phyloP scores from a whole-genome alignment of 1,140 invertebrate genomes.

The Campodea augens region DNA sequence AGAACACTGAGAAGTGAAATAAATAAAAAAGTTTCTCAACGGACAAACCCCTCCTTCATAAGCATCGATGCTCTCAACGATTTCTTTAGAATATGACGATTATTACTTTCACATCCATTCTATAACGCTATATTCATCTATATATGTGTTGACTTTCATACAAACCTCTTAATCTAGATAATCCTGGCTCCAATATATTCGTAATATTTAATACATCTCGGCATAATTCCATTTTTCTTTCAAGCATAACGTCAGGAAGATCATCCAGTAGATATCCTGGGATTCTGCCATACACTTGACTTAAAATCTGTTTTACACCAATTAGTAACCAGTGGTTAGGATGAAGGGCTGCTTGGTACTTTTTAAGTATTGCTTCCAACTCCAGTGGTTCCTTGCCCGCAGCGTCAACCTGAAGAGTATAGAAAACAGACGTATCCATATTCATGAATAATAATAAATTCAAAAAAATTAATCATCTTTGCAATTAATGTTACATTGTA shows the following conservation, averaged over 20 bases:
- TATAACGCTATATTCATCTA: too few relatives aligned
- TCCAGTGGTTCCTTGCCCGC: conserved; percentile 3
- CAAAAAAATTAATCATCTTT: too few relatives aligned
- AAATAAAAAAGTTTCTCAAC: too few relatives aligned
- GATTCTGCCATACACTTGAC: conserved; percentile 17
- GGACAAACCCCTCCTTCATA: too few relatives aligned
- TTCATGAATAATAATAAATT: too few relatives aligned
- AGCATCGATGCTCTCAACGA: too few relatives aligned
- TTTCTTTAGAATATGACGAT: too few relatives aligned
- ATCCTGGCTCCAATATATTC: conserved; percentile 50
- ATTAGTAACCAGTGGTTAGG: conserved; percentile 17
- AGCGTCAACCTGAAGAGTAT: neutral
- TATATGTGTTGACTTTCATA: too few relatives aligned
- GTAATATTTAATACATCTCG: conserved; percentile 41
- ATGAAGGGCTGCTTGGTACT: conserved; percentile 12
- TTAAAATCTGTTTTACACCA: conserved; percentile 14
- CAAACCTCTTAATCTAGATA: conserved; percentile 51
- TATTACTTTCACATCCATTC: too few relatives aligned
- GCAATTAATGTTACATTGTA: too few relatives aligned
- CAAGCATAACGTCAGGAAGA: conserved; percentile 35
- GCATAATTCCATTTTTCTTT: conserved; percentile 54
- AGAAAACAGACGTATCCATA: too few relatives aligned
- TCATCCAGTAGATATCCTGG: conserved; percentile 16
- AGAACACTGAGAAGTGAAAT: too few relatives aligned
- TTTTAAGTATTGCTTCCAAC: conserved; percentile 13